Evolutionary conservation across 2,797 vertebrate genomes (phyloP).

Genomic region (Sebastes oblongus): DNA sequence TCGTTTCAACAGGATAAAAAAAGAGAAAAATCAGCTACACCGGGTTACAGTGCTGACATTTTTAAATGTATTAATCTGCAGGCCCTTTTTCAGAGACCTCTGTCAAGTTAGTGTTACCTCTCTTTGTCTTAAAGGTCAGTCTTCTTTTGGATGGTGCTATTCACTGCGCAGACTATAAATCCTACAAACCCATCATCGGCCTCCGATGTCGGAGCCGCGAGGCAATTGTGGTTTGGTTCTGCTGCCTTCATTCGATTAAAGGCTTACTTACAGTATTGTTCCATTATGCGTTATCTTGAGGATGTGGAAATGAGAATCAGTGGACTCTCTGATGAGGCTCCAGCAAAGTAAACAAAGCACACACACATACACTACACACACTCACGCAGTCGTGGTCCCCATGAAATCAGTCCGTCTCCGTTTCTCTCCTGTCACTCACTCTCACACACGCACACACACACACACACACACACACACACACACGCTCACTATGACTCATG

Average conservation of each 20-base stretch:
- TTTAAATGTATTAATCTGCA: conserved; percentile 1
- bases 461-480: not conserved
- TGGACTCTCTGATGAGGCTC: not conserved
- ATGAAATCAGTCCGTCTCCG: not conserved
- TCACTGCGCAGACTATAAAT: not conserved
- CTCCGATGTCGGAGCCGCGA: not conserved
- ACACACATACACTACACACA: not conserved
- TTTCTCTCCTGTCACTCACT: not conserved
- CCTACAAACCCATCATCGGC: not conserved
- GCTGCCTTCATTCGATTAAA: conserved; percentile 32
- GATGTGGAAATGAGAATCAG: conserved; percentile 30
- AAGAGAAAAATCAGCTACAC: not conserved
- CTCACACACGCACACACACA: not conserved
- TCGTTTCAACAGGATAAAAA: not conserved
- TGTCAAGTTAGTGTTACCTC: not conserved
- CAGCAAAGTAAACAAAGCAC: conserved; percentile 5
- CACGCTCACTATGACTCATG: conserved; percentile 13
- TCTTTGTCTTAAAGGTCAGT: conserved; percentile 28
- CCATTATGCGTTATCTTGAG: conserved; percentile 2
- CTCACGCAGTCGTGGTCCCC: not conserved
- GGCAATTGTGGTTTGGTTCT: not conserved
- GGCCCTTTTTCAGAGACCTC: not conserved
- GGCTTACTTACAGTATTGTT: conserved; percentile 19
- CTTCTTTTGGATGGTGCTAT: not conserved
- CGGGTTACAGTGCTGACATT: not conserved